A percentile compares a stretch with the other conserved stretches of the same genome.
phyloP scores from a whole-genome alignment of 2,797 vertebrate genomes.

The Todus mexicanus region DNA sequence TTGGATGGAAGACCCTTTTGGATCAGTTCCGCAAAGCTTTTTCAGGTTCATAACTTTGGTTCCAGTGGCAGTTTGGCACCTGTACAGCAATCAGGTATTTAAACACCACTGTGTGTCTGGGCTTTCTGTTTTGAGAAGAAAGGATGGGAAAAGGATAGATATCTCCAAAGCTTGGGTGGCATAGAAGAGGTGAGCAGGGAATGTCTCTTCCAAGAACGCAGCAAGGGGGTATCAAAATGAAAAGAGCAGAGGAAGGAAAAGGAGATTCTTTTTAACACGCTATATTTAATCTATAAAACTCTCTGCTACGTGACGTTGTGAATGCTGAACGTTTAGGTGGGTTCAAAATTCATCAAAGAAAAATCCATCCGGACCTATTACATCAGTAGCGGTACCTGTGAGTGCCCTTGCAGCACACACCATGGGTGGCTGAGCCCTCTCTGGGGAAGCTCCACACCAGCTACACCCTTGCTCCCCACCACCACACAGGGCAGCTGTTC shows the following conservation, averaged over 20 bases:
- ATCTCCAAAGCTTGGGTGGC: not conserved
- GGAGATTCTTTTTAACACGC: rapidly evolving
- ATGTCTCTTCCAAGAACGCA: not conserved
- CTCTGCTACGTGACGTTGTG: not conserved
- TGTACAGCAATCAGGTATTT: not conserved
- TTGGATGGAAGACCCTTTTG: not conserved
- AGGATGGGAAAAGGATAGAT: not conserved
- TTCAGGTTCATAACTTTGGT: not conserved
- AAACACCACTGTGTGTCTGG: not conserved
- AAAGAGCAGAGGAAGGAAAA: not conserved
- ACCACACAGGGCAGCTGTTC: rapidly evolving
- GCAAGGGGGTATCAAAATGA: not conserved
- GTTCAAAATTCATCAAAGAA: not conserved
- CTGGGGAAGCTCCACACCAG: rapidly evolving
- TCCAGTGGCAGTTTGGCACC: not conserved
- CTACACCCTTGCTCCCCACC: not conserved
- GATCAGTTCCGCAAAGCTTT: not conserved
- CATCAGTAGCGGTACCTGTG: not conserved
- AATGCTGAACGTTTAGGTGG: not conserved
- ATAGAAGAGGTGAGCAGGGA: not conserved
- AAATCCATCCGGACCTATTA: not conserved
- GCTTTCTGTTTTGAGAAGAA: not conserved
- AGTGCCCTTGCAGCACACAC: not conserved
- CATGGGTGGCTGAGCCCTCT: not conserved
- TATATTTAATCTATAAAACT: not conserved